Evolutionary conservation across 1,140 invertebrate genomes (phyloP).

Genomic region (Brachionus sp.): DNA sequence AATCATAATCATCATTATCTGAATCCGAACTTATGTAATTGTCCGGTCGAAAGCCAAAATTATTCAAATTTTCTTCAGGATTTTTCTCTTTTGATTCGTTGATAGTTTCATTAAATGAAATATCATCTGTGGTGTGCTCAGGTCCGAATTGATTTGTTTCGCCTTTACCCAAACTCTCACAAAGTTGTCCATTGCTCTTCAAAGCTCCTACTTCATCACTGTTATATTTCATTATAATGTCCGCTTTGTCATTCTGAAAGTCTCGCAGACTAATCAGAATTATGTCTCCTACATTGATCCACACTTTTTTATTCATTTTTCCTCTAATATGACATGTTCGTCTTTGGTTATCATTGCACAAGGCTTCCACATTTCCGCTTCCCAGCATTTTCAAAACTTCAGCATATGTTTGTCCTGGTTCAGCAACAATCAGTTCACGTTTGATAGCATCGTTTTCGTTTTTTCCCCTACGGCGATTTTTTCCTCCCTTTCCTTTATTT

Average conservation of each 20-base stretch:
- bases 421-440: conserved; percentile 95
- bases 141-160: not conserved
- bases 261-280: conserved; percentile 90
- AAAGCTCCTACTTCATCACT: conserved; percentile 92
- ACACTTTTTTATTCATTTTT: conserved; percentile 71
- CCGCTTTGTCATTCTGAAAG: conserved; percentile 98
- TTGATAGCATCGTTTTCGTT: conserved; percentile 99
- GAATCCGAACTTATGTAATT: not conserved
- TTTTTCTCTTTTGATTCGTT: not conserved
- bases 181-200: conserved; percentile 94
- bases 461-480: conserved; percentile 97
- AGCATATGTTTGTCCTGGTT: conserved; percentile 98
- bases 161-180: conserved; percentile 65
- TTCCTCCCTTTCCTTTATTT: conserved; percentile 89
- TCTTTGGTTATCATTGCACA: conserved; percentile 98
- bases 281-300: conserved; percentile 98
- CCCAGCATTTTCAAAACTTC: conserved; percentile 99
- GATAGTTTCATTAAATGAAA: not conserved
- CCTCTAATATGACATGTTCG: conserved; percentile 98
- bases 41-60: not conserved
- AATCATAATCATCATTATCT: no score
- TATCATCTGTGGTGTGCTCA: not conserved
- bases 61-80: not conserved
- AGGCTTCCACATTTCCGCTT: conserved; percentile 94
- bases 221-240: conserved; percentile 98